These are phyloP conservation scores for Acanthosepion pharaonis DNA, from an alignment of 2,888 invertebrate species.

Conservation along the genomic window DNA sequence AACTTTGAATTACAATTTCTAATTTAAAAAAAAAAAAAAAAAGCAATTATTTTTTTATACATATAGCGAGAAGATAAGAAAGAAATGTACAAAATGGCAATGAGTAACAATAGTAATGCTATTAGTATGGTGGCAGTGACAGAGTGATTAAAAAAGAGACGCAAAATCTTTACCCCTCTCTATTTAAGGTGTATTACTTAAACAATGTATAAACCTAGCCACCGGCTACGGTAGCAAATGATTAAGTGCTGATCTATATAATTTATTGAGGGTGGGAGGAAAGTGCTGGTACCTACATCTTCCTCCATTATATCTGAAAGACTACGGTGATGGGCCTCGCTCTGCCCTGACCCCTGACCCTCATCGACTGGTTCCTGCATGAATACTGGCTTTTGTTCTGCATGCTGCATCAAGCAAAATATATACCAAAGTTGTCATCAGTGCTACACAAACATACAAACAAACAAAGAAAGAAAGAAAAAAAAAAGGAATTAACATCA, in stretches of 20 bases:
- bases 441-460: conserved; percentile 40
- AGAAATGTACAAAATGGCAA: background rate
- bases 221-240: background rate
- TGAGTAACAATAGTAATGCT: background rate
- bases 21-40: too few species aligned
- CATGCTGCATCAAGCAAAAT: conserved; percentile 58
- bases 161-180: background rate
- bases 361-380: conserved; percentile 68
- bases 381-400: conserved; percentile 70
- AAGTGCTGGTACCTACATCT: conserved; percentile 49
- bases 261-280: conserved; percentile 24
- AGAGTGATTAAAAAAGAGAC: background rate
- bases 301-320: conserved; percentile 70
- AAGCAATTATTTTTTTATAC: too few species aligned
- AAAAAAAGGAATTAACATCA: conserved; percentile 22
- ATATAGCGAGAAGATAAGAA: background rate
- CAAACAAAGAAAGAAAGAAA: background rate
- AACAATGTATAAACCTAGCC: background rate
- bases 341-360: conserved; percentile 51
- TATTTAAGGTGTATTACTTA: background rate
- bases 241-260: conserved; percentile 34
- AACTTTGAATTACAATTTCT: too few species aligned
- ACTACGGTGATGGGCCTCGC: conserved; percentile 63
- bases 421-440: conserved; percentile 47
- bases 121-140: background rate